A percentile compares a stretch with the other conserved stretches of the same genome.
These are phyloP conservation scores for Cacatua alba DNA, from an alignment of 2,113 vertebrate genomes.

Conservation along the genomic window DNA sequence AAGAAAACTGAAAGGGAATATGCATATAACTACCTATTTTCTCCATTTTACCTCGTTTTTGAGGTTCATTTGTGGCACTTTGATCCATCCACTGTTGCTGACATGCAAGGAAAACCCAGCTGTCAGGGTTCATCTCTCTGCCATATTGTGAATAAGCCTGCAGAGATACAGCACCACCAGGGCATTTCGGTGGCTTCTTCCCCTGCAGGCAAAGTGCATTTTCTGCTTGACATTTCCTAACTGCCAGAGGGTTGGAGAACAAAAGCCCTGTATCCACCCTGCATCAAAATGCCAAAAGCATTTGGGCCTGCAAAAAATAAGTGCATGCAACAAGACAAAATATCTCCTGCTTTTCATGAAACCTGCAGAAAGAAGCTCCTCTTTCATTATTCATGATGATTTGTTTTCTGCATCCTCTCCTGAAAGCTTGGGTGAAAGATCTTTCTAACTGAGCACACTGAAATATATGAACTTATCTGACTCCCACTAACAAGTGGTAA, in stretches of 20 bases:
- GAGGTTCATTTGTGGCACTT: not conserved
- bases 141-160: not conserved
- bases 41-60: not conserved
- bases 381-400: constrained; percentile 19
- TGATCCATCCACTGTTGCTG: not conserved
- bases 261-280: not conserved
- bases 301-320: not conserved
- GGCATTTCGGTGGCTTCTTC: not conserved
- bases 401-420: not conserved
- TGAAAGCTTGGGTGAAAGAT: not conserved
- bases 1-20: not conserved
- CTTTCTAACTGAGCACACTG: not conserved
- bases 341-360: not conserved
- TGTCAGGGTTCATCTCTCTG: constrained; percentile 42
- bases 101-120: not conserved
- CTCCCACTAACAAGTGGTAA: not conserved
- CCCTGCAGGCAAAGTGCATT: constrained; percentile 48
- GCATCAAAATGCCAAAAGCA: not conserved
- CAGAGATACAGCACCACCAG: not conserved
- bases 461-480: not conserved
- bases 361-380: not conserved
- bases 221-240: constrained; percentile 67
- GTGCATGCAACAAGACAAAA: not conserved
- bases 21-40: not conserved
- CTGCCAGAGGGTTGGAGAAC: constrained; percentile 15